Base-by-base conservation (phyloP, 1,140 invertebrate species). In the Phenacoccus solenopsis region DNA sequence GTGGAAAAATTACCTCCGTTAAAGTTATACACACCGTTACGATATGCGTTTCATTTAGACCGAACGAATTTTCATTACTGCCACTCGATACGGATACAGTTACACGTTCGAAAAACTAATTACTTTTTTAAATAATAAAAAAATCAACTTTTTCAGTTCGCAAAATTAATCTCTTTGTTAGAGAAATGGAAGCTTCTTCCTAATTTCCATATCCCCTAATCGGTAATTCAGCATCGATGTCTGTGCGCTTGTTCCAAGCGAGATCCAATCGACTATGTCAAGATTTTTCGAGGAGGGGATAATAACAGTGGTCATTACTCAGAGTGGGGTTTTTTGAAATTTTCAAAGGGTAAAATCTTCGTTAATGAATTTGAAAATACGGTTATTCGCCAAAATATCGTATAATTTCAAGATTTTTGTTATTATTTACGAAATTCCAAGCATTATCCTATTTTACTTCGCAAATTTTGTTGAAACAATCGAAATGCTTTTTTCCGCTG, bases 191-290 rank as follows among this genome's bases (percentile, higher is more conserved):
- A 64, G 22, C 38, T 49, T 49, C 38, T 25, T 64, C 25, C 25
- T 27, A 64, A 64, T 64, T 64, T 64, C 59, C 59, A 27, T 64
- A 64, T 64, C 59, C 59, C 25, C 59, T 24, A 64, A 64, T 64
- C 59, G 59, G 59, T 64, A 64, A 64, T 64, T 64, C 59, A 64
- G 21, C 59, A 64, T 64, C 25, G 59, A 64, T 64, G 59, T 24
- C 59, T 64, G 59, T 64, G 59, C 59, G 59, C 59, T 64, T 64
- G 59, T 64, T 32, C 56, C 56, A 59, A 9, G 16, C 13, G 20
- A 59, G 21, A 59, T 59, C 56, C 56, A 59, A 59, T 59, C 56
- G 56, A 59, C 56, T 10, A 64, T 64, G 25, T 16, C 4, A 64
- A 16, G 59, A 64, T 64, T 64, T 64, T 64, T 64, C 25, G 21